Percentiles rank a stretch among this genome's conserved stretches.
Evolutionary conservation across 1,140 invertebrate genomes (phyloP).

Genomic region (Meloidogyne exigua): DNA sequence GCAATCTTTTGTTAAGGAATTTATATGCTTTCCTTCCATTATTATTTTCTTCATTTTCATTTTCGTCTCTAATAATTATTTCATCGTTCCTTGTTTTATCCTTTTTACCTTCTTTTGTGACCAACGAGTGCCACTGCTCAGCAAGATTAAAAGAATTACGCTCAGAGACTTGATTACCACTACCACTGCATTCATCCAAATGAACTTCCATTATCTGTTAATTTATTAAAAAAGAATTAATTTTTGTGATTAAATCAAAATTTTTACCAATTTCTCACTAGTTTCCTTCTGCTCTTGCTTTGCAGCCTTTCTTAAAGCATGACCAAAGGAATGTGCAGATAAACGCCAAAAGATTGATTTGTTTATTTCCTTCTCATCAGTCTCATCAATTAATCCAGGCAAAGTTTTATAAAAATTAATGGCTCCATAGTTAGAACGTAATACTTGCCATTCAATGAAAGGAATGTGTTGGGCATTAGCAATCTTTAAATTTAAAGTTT

Average conservation of each 20-base stretch:
- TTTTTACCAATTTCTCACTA: neutral
- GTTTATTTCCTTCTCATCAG: slow-evolving; percentile 1
- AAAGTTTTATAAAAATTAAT: slow-evolving; percentile 12
- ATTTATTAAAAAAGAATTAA: no score
- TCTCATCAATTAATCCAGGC: slow-evolving; percentile 14
- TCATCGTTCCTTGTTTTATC: neutral
- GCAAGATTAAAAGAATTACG: neutral
- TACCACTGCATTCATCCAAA: slow-evolving; percentile 13
- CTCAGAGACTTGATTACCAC: neutral
- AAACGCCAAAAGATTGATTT: neutral
- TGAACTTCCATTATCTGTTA: slow-evolving; percentile 1
- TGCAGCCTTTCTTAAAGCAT: neutral
- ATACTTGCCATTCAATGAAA: neutral
- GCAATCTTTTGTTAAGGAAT: neutral
- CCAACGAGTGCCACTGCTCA: neutral
- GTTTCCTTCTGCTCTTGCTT: neutral
- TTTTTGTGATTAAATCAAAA: no score
- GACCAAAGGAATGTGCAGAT: neutral
- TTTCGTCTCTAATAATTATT: slow-evolving; percentile 11
- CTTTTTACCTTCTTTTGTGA: neutral
- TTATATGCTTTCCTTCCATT: neutral
- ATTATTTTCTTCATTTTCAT: slow-evolving; percentile 3
- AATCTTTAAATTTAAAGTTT: neutral
- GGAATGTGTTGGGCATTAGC: neutral
- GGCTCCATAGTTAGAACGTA: neutral